Base-by-base conservation (phyloP, 2,888 invertebrate genomes). In the Entomobrya proxima region DNA sequence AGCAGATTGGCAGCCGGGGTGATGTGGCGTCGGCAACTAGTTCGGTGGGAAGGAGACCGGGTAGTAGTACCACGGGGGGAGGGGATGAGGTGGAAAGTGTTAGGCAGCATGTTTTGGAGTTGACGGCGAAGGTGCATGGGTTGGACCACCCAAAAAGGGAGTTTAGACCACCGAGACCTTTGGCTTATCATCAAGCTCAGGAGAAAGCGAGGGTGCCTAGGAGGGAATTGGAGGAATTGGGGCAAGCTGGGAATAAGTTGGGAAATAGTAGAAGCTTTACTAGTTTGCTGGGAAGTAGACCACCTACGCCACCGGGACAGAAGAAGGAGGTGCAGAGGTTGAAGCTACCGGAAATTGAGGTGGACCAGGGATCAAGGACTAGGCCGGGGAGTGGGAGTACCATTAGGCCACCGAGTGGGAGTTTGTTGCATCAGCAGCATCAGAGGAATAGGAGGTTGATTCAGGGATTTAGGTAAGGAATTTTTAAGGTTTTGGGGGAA, bases 51-150 rank as follows among this genome's bases (percentile, higher is more conserved):
- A n/a, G n/a, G n/a, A n/a, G n/a, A n/a, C n/a, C n/a, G n/a, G n/a
- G n/a, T n/a, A n/a, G n/a, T n/a, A n/a, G n/a, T n/a, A n/a, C n/a
- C n/a, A n/a, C n/a, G n/a, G n/a, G n/a, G n/a, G n/a, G n/a, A n/a
- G n/a, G n/a, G n/a, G n/a, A n/a, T n/a, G 72, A 72, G 35, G 55
- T 80, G 15, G 7, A 69, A 0, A 32, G 47, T 27, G 58, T 80
- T 1, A 18, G 72, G 0, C 80, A 80, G 55, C 72, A 80, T 72
- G 72, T 80, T 24, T 24, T 80, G 3, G 80, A 80, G 0, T 55
- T 80, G 2, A 72, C 80, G 69, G 80, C 80, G 9, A 80, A 80
- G 37, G 80, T 80, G 4, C 80, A 80, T 37, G 50, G 72, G 1
- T 15, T 80, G 13, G 72, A 80, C 24, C 50, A 80, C 40, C 80